A percentile compares a stretch with the other conserved stretches of the same genome.
Evolutionary conservation across 2,797 vertebrate species (phyloP).

Genomic region (Graptemys geographica): DNA sequence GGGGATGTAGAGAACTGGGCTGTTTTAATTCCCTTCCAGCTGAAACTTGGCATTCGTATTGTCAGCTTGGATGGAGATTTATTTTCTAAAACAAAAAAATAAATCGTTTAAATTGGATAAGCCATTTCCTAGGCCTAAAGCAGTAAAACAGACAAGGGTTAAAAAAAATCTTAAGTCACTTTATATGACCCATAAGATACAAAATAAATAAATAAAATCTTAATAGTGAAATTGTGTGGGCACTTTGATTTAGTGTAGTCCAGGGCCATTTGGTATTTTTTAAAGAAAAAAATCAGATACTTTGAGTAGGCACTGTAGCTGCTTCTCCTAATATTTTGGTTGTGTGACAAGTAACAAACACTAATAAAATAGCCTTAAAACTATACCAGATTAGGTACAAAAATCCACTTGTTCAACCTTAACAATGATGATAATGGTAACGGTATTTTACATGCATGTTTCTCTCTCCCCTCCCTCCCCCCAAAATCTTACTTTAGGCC

Average conservation of each 20-base stretch:
- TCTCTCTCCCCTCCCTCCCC: not conserved
- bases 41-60: not conserved
- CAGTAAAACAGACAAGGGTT: not conserved
- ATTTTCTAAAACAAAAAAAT: slow-evolving; percentile 44
- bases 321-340: not conserved
- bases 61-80: slow-evolving; percentile 12
- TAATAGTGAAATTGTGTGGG: not conserved
- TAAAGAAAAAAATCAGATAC: not conserved
- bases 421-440: not conserved
- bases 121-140: slow-evolving; percentile 25
- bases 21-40: slow-evolving; percentile 19
- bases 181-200: not conserved
- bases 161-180: not conserved
- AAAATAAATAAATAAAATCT: slow-evolving; percentile 15
- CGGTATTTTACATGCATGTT: not conserved
- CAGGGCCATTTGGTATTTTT: slow-evolving; percentile 2
- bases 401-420: not conserved
- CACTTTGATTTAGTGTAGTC: slow-evolving; percentile 14
- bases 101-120: slow-evolving; percentile 31
- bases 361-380: not conserved
- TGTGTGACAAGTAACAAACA: not conserved
- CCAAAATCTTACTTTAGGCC: not conserved
- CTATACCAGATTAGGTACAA: not conserved
- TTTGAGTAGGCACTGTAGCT: not conserved
- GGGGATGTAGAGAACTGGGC: slow-evolving; percentile 8